Evolutionary conservation across 2,113 vertebrate genomes (phyloP), one percentile per base, ranked within the genome.

Genomic region (Thermophis baileyi): DNA sequence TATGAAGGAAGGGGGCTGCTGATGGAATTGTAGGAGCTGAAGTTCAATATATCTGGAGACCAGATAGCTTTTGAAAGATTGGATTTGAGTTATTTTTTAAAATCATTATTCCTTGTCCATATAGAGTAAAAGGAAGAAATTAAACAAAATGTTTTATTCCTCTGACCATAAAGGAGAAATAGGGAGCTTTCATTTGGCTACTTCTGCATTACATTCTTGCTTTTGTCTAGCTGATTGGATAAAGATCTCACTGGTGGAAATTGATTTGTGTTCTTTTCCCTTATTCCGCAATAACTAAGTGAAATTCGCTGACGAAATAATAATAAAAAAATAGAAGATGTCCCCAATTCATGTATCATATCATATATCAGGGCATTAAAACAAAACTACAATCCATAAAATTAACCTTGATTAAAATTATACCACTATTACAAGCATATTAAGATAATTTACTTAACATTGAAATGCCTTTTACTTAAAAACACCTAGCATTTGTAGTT

Each of bases 381-480:
- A 20, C 53, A n/a, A 27, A 89, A 47, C 30, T 55, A 92, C 2
- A 53, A 89, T 12, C 16, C 40, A 51, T 81, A 40, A 89, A 81
- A 55, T 85, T 54, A 46, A 85, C 89, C 25, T 40, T 89, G 54
- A 22, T 91, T 46, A 87, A 49, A 92, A 20, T 16, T 53, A 27
- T 87, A 22, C 44, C 2, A 22, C 46, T 49, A 91, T 54, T 54
- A 60, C 22, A 30, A 27, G 44, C n/a, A 35, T 89, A 85, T 89
- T 91, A 0, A 91, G 0, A 63, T 46, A 88, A 47, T 40, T n/a
- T 35, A 47, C 93, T 91, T 92, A 89, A 95, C 11, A 6, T 6
- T 90, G 69, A 16, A 95, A 94, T 47, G n/a, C 69, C 10, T 94
- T 95, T 93, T 89, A 90, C 91, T 91, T 88, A 92, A 93, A 2